Evolutionary conservation across 2,797 vertebrate genomes (phyloP), one percentile per base, ranked within the genome.

Genomic region (Phalanger gymnotis): DNA sequence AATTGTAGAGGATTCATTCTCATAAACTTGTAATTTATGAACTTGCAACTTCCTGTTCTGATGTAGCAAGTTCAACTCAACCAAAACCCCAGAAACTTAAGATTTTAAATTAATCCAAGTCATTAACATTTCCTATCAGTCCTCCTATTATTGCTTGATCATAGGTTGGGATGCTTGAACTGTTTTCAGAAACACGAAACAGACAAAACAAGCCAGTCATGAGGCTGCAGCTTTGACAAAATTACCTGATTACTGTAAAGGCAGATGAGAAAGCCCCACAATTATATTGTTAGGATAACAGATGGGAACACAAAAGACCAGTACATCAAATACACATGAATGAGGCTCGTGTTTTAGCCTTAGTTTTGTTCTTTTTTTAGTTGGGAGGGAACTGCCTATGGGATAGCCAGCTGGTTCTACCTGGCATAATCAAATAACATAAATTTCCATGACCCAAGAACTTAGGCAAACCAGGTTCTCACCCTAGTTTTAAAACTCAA

Each of bases 231-330:
- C 47, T 92, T 97, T 87, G 93, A 94, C 92, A 97, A 90, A 96
- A 97, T 91, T 95, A 57, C 94, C 92, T 97, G 97, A 92, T 94
- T 97, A 96, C 96, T 97, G 90, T 96, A 81, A 0, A 54, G 94
- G 51, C 30, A 96, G 91, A 91, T 91, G 91, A 54, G 34, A 96
- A 91, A 53, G n/a, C 97, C 95, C 90, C 81, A 87, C 94, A 93
- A 93, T 95, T 95, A 92, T n/a, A 91, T 94, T 96, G 95, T 96
- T 93, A 90, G 92, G 66, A 73, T 96, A 90, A 92, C 94, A 93
- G 66, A 91, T 54, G 91, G 93, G 90, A 95, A 90, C 93, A 93
- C 94, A 96, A 96, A 96, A 96, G 91, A 54, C 61, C 54, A 57
- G 34, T 54, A 81, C 96, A 55, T 90, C 55, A 91, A 73, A 92